A percentile compares a stretch with the other conserved stretches of the same genome.
Evolutionary conservation across 2,888 invertebrate genomes (phyloP).

Genomic region (Osmoderma eremita): DNA sequence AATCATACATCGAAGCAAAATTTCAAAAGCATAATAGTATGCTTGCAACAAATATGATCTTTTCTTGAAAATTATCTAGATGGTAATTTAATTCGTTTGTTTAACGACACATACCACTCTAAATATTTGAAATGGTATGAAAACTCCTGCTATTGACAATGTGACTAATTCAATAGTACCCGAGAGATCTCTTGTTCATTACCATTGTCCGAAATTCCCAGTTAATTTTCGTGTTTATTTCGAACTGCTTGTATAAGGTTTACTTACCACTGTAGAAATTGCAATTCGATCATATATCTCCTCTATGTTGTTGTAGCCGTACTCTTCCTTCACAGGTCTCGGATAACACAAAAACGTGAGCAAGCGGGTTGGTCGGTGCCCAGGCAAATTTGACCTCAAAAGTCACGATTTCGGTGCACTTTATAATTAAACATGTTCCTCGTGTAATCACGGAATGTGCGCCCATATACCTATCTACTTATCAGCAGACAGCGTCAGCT

Average conservation of each 20-base stretch:
- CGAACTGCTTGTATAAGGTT: not conserved
- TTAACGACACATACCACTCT: too few species aligned
- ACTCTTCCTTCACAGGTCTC: constrained; percentile 12
- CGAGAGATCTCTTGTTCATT: not conserved
- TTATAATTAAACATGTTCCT: constrained; percentile 61
- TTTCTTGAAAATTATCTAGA: too few species aligned
- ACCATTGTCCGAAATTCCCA: not conserved
- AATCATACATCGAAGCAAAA: too few species aligned
- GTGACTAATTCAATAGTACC: not conserved
- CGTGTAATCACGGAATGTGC: constrained; percentile 44
- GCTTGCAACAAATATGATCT: too few species aligned
- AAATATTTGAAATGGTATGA: too few species aligned
- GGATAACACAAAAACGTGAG: constrained; percentile 33
- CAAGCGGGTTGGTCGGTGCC: constrained; percentile 25
- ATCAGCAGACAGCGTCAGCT: constrained; percentile 19
- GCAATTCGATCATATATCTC: constrained; percentile 3
- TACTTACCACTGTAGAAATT: constrained; percentile 2
- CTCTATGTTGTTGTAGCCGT: constrained; percentile 10
- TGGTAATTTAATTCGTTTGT: too few species aligned
- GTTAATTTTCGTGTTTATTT: not conserved
- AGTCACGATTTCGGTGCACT: constrained; percentile 62
- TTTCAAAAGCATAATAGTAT: too few species aligned
- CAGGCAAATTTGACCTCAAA: constrained; percentile 59
- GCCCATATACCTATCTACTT: constrained; percentile 34
- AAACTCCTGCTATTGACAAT: too few species aligned